Conservation (phyloP, 2,797 vertebrate species). For the Labeo calbasu region DNA sequence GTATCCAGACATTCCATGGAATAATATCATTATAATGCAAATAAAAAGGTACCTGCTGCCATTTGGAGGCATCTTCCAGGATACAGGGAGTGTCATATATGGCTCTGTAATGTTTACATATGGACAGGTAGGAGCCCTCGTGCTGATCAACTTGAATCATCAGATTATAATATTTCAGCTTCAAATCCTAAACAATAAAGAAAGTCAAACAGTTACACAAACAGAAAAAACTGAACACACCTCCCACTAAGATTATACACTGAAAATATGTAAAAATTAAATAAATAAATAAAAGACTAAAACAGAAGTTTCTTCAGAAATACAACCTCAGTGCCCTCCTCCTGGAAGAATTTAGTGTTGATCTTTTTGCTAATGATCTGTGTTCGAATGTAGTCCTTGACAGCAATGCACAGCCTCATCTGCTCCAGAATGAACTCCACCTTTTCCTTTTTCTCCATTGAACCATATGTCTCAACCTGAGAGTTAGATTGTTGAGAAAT, state of each 20-base stretch:
- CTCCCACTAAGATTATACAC: conserved; percentile 20
- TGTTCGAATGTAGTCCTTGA: conserved; percentile 97
- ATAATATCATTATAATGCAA: background rate
- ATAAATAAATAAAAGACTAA: background rate
- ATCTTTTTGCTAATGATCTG: conserved; percentile 99
- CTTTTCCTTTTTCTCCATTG: conserved; percentile 99
- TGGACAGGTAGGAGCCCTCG: conserved; percentile 96
- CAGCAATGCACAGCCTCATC: conserved; percentile 98
- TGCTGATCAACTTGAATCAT: conserved; percentile 99
- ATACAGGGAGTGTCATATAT: conserved; percentile 98
- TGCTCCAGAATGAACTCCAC: conserved; percentile 98
- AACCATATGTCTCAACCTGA: conserved; percentile 97
- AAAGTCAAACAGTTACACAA: background rate
- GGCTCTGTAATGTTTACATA: conserved; percentile 98
- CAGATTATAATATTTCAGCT: conserved; percentile 97
- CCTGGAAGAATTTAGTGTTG: conserved; percentile 97
- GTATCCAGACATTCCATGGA: too few relatives aligned
- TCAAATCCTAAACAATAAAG: conserved; percentile 82
- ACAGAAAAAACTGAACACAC: background rate
- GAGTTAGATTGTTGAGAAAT: background rate
- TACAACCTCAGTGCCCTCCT: conserved; percentile 90
- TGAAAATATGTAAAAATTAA: background rate
- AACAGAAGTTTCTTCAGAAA: background rate
- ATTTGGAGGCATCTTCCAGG: conserved; percentile 93
- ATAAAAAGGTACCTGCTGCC: conserved; percentile 89